phyloP scores from a whole-genome alignment of 2,797 vertebrate genomes.

The Leptatherina wallacei region DNA sequence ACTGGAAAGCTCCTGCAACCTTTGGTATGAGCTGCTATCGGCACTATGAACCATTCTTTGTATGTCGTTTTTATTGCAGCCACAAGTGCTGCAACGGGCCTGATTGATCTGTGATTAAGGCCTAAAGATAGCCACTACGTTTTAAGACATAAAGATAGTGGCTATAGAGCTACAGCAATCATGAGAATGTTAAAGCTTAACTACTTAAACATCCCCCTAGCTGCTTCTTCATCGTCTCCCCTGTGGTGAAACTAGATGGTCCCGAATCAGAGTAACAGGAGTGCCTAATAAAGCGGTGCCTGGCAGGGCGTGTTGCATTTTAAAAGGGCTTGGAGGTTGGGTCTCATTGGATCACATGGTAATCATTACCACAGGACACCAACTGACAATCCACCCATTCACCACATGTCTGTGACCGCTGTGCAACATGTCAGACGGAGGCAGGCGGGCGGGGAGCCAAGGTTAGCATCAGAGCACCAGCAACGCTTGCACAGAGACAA shows the following conservation, averaged over 20 bases:
- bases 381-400: slow-evolving; percentile 74
- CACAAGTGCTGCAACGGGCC: slow-evolving; percentile 27
- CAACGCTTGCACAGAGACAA: slow-evolving; percentile 53
- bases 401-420: slow-evolving; percentile 72
- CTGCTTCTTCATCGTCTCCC: slow-evolving; percentile 56
- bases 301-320: slow-evolving; percentile 42
- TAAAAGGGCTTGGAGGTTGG: slow-evolving; percentile 54
- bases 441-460: slow-evolving; percentile 38
- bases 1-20: slow-evolving; percentile 23
- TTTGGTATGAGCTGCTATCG: slow-evolving; percentile 23
- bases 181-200: slow-evolving; percentile 22
- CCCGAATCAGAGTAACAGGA: slow-evolving; percentile 35
- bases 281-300: slow-evolving; percentile 56
- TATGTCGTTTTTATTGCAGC: slow-evolving; percentile 34
- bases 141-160: slow-evolving; percentile 60
- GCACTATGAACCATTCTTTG: neutral
- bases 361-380: slow-evolving; percentile 74
- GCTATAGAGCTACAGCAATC: slow-evolving; percentile 31
- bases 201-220: slow-evolving; percentile 35
- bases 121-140: slow-evolving; percentile 29
- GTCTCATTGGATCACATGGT: slow-evolving; percentile 62
- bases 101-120: slow-evolving; percentile 52
- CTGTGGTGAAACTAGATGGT: slow-evolving; percentile 49
- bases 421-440: slow-evolving; percentile 62
- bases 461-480: slow-evolving; percentile 40